Evolutionary conservation across 2,888 invertebrate genomes (phyloP).

Genomic region (Lysandra bellargus): DNA sequence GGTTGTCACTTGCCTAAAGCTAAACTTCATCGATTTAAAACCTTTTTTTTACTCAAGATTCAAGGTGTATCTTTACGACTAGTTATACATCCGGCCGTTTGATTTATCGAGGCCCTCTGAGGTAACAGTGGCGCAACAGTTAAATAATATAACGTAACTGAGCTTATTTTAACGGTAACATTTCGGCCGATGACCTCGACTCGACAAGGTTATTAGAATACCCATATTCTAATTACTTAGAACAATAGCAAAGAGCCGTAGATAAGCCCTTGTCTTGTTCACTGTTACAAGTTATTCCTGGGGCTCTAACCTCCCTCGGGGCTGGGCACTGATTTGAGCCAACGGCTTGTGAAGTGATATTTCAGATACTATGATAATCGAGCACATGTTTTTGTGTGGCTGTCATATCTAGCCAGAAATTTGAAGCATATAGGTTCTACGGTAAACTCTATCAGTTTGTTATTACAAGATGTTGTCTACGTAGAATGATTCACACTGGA

Average conservation of each 20-base stretch:
- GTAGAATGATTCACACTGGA: too few relatives aligned
- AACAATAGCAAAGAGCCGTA: not conserved
- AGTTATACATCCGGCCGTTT: not conserved
- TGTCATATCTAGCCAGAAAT: too few relatives aligned
- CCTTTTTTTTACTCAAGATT: not conserved
- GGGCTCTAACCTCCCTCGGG: not conserved
- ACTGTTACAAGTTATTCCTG: not conserved
- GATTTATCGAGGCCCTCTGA: not conserved
- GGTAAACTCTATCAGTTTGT: too few relatives aligned
- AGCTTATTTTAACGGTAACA: not conserved
- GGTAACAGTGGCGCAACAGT: not conserved
- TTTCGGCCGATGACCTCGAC: not conserved
- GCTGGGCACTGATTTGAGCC: not conserved
- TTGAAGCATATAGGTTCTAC: too few relatives aligned
- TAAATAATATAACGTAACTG: constrained; percentile 1
- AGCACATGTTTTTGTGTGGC: too few relatives aligned
- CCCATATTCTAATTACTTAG: not conserved
- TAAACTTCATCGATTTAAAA: too few relatives aligned
- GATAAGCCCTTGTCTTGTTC: not conserved
- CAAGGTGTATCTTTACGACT: not conserved
- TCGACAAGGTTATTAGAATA: constrained; percentile 5
- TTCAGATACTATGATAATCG: too few relatives aligned
- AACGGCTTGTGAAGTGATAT: not conserved
- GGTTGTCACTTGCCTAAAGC: too few relatives aligned
- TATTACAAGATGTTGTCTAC: too few relatives aligned